phyloP scores from a whole-genome alignment of 2,888 invertebrate genomes.

The Macrosiphum euphorbiae region DNA sequence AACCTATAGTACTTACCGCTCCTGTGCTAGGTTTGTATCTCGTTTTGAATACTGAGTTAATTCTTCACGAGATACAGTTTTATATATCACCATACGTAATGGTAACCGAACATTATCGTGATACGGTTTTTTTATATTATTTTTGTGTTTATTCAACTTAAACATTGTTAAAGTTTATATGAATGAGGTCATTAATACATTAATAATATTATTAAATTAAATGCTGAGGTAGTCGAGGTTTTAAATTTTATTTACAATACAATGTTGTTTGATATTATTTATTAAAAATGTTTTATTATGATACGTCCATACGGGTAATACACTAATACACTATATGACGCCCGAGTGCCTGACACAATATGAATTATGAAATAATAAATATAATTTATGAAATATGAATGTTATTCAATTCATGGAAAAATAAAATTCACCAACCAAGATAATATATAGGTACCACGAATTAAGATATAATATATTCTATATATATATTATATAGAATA shows the following conservation, averaged over 20 bases:
- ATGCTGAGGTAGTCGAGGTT: neutral
- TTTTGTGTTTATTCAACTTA: neutral
- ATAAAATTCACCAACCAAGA: neutral
- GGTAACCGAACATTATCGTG: neutral
- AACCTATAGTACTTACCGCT: neutral
- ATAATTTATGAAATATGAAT: neutral
- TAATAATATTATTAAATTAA: neutral
- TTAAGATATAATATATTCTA: too few species aligned
- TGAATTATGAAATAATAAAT: neutral
- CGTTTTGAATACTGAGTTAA: neutral
- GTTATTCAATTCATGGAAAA: neutral
- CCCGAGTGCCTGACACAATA: too few species aligned
- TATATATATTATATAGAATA: too few species aligned
- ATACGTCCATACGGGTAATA: neutral
- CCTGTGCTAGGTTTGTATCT: neutral
- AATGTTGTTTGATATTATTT: neutral
- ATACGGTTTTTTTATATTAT: neutral
- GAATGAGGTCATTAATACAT: neutral
- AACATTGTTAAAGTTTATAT: neutral
- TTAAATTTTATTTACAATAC: neutral
- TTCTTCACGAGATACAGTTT: neutral
- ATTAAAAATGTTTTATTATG: neutral
- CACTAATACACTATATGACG: too few species aligned
- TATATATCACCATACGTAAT: conserved; percentile 1
- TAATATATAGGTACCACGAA: too few species aligned